Percentiles rank a stretch among this genome's conserved stretches.
These are phyloP conservation scores for Amphibalanus amphitrite DNA, from an alignment of 1,140 invertebrate species.

Conservation along the genomic window DNA sequence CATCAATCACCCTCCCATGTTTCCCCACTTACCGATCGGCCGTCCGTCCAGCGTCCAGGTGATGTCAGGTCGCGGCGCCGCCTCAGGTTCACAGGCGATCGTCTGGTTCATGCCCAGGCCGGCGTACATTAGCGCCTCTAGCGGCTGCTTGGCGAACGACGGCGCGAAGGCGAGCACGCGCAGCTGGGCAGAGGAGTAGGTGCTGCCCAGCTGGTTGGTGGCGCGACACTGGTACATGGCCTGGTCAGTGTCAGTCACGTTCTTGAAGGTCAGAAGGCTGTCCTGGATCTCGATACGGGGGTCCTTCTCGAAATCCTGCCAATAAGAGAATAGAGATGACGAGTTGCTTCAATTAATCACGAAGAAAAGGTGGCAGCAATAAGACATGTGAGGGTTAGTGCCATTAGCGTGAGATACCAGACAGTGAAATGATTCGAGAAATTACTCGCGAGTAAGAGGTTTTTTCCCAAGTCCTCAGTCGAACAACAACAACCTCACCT, in stretches of 20 bases:
- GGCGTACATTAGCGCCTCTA: slow-evolving; percentile 74
- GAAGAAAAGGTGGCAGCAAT: no score
- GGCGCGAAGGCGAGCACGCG: slow-evolving; percentile 71
- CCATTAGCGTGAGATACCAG: no score
- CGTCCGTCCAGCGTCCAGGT: slow-evolving; percentile 72
- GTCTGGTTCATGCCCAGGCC: slow-evolving; percentile 81
- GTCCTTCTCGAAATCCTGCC: neutral
- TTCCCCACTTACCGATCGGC: neutral
- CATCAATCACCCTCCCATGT: no score
- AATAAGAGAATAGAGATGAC: no score
- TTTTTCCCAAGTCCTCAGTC: no score
- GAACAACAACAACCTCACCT: no score
- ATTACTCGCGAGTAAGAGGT: no score
- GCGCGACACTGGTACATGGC: slow-evolving; percentile 95
- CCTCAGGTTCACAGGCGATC: slow-evolving; percentile 81
- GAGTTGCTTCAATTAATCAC: no score
- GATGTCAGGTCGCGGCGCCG: slow-evolving; percentile 72
- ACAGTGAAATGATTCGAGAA: no score
- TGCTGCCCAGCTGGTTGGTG: slow-evolving; percentile 66
- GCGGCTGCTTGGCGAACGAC: slow-evolving; percentile 72
- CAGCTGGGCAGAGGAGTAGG: slow-evolving; percentile 74
- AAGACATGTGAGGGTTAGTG: no score
- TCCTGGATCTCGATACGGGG: slow-evolving; percentile 40
- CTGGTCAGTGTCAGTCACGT: slow-evolving; percentile 58
- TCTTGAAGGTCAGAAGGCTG: slow-evolving; percentile 67